phyloP scores from a whole-genome alignment of 2,113 vertebrate species.

The Sarotherodon lohbergeri region DNA sequence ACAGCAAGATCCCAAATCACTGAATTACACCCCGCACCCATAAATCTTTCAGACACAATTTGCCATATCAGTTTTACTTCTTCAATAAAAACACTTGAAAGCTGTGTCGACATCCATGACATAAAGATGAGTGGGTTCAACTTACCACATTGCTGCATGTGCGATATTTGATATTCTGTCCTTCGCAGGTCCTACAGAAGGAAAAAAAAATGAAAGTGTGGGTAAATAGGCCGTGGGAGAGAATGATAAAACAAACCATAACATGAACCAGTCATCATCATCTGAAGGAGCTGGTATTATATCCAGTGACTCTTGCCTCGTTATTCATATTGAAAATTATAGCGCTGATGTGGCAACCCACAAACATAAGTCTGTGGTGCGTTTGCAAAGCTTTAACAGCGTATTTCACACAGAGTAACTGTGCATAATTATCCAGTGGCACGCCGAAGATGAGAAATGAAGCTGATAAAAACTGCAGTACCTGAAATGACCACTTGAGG shows the following conservation, averaged over 20 bases:
- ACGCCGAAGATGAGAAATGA: not conserved
- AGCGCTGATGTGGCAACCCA: not conserved
- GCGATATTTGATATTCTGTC: conserved; percentile 93
- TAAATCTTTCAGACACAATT: not conserved
- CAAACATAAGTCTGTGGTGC: not conserved
- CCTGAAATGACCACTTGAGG: not conserved
- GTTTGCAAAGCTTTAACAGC: not conserved
- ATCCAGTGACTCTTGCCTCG: not conserved
- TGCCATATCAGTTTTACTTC: not conserved
- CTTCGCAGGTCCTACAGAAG: conserved; percentile 85
- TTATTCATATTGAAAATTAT: not conserved
- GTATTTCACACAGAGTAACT: not conserved
- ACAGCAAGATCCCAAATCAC: not conserved
- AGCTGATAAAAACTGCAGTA: not conserved
- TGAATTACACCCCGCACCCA: not conserved
- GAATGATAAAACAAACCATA: conserved; percentile 43
- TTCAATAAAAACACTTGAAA: conserved; percentile 14
- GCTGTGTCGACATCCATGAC: not conserved
- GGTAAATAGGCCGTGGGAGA: conserved; percentile 1
- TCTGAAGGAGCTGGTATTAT: not conserved
- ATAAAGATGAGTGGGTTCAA: conserved; percentile 39
- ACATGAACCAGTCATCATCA: not conserved
- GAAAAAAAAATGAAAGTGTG: conserved; percentile 18
- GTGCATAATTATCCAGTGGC: not conserved
- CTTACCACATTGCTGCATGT: conserved; percentile 98